Percentiles rank a stretch among this genome's conserved stretches.
These are phyloP conservation scores for Cylloceria caligata DNA, from an alignment of 2,888 invertebrate species.

Conservation along the genomic window DNA sequence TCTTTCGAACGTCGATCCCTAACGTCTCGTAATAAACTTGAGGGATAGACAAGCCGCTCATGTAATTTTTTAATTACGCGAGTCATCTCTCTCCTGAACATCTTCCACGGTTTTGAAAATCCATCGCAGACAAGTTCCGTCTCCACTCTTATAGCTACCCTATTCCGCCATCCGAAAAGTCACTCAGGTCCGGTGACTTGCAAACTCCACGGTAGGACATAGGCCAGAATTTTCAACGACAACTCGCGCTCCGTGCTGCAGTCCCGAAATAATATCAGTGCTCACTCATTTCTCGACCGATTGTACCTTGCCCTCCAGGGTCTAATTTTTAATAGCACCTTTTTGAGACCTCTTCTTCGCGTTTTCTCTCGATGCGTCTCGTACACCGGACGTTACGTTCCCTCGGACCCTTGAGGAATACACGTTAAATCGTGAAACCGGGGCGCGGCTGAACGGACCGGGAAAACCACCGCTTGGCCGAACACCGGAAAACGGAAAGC, in stretches of 20 bases:
- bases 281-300: constrained; percentile 59
- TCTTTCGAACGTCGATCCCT: constrained; percentile 26
- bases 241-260: constrained; percentile 20
- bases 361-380: no score
- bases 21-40: constrained; percentile 56
- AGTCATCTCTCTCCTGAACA: background rate
- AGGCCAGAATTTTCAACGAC: constrained; percentile 27
- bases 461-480: constrained; percentile 67
- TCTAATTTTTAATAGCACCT: constrained; percentile 77
- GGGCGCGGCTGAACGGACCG: constrained; percentile 38
- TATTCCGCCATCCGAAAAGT: constrained; percentile 56
- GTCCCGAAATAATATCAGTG: constrained; percentile 35
- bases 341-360: constrained; percentile 14
- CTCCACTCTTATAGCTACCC: constrained; percentile 11
- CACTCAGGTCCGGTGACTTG: constrained; percentile 79
- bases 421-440: constrained; percentile 59
- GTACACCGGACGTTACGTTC: constrained; percentile 38
- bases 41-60: constrained; percentile 73
- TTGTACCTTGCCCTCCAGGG: constrained; percentile 58
- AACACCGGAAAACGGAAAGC: constrained; percentile 71
- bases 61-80: constrained; percentile 83
- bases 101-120: background rate
- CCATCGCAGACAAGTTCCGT: background rate
- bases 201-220: constrained; percentile 61
- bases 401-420: constrained; percentile 37